phyloP scores from a whole-genome alignment of 2,113 vertebrate species.

The Gadus macrocephalus region DNA sequence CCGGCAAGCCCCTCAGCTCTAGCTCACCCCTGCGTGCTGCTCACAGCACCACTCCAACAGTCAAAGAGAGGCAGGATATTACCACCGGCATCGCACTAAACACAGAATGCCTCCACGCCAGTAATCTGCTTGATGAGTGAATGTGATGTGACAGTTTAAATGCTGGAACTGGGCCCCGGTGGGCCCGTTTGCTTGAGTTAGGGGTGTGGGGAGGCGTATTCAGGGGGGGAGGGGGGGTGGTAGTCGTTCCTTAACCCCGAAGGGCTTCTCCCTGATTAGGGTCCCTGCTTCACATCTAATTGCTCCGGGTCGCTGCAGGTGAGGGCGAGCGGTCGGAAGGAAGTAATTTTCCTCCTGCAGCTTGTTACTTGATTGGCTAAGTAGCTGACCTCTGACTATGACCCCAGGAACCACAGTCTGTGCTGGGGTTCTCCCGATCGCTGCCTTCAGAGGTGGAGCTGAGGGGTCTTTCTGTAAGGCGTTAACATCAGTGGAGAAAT shows the following conservation, averaged over 20 bases:
- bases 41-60: conserved; percentile 45
- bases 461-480: conserved; percentile 8
- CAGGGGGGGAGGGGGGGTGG: not conserved
- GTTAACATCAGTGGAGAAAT: not conserved
- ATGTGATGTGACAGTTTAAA: conserved; percentile 83
- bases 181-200: conserved; percentile 23
- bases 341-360: conserved; percentile 77
- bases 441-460: conserved; percentile 30
- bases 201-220: conserved; percentile 15
- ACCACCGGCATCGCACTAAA: conserved; percentile 77
- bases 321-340: conserved; percentile 73
- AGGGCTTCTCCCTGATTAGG: conserved; percentile 70
- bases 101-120: conserved; percentile 59
- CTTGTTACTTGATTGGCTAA: conserved; percentile 84
- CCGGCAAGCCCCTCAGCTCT: conserved; percentile 29
- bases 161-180: conserved; percentile 71
- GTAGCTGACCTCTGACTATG: conserved; percentile 50
- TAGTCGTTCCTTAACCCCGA: conserved; percentile 35
- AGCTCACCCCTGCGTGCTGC: conserved; percentile 21
- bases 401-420: conserved; percentile 30
- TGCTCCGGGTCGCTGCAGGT: conserved; percentile 74
- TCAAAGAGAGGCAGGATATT: conserved; percentile 85
- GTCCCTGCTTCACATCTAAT: conserved; percentile 74
- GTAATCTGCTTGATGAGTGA: conserved; percentile 70
- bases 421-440: conserved; percentile 10